A percentile compares a stretch with the other conserved stretches of the same genome.
These are phyloP conservation scores for Lasiommata megera DNA, from an alignment of 2,888 invertebrate species.

Conservation along the genomic window DNA sequence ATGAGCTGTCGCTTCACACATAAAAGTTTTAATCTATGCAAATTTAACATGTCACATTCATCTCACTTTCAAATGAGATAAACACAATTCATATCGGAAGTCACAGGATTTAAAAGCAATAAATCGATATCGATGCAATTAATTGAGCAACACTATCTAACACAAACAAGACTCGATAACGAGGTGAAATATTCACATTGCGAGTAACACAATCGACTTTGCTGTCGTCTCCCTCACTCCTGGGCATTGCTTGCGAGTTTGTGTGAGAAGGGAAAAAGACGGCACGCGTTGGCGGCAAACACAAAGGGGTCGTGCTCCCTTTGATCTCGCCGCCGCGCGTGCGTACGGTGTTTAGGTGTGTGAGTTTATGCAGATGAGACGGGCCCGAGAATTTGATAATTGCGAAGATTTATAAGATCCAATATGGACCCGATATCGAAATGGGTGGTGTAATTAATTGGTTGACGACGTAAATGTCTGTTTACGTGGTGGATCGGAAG, in stretches of 20 bases:
- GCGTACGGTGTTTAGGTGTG: slow-evolving; percentile 62
- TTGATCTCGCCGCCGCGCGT: slow-evolving; percentile 78
- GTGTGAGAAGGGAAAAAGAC: slow-evolving; percentile 69
- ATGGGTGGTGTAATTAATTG: slow-evolving; percentile 30
- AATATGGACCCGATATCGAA: slow-evolving; percentile 40
- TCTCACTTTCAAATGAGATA: background rate
- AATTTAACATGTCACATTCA: background rate
- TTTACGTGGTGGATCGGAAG: background rate
- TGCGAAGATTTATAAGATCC: slow-evolving; percentile 74
- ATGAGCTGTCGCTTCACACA: background rate
- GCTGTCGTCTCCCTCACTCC: slow-evolving; percentile 60
- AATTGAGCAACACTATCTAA: slow-evolving; percentile 67
- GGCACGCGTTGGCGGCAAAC: slow-evolving; percentile 73
- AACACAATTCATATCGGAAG: slow-evolving; percentile 6
- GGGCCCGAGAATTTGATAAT: slow-evolving; percentile 77
- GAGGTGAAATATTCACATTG: slow-evolving; percentile 82
- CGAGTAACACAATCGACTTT: slow-evolving; percentile 71
- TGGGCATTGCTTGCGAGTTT: slow-evolving; percentile 45
- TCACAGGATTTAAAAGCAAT: slow-evolving; percentile 15
- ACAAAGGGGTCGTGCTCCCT: slow-evolving; percentile 78
- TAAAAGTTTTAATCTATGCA: background rate
- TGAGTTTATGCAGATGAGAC: slow-evolving; percentile 76
- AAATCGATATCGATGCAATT: slow-evolving; percentile 56
- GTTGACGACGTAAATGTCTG: background rate
- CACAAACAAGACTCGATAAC: slow-evolving; percentile 81